Percentiles rank a stretch among this genome's conserved stretches.
Evolutionary conservation across 2,113 vertebrate genomes (phyloP).

Genomic region (Laticauda colubrina): DNA sequence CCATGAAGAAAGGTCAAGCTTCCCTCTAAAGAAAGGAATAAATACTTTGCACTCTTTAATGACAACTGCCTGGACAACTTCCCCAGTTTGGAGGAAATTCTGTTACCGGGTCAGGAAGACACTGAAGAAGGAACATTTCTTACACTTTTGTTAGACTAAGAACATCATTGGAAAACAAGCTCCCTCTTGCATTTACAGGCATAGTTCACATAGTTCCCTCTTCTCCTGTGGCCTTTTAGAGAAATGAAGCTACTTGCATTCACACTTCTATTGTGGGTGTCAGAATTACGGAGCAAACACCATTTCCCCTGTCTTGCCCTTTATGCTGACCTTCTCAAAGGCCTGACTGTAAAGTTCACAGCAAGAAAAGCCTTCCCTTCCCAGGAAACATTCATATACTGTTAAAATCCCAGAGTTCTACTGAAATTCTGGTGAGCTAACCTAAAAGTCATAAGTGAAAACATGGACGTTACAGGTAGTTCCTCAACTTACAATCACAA

Average conservation of each 20-base stretch:
- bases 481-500: neutral
- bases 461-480: neutral
- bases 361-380: neutral
- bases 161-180: neutral
- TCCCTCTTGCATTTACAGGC: neutral
- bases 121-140: neutral
- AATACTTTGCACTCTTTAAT: conserved; percentile 55
- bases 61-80: conserved; percentile 43
- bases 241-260: neutral
- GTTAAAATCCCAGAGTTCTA: neutral
- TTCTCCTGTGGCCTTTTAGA: neutral
- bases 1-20: conserved; percentile 42
- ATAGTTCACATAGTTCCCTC: neutral
- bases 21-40: conserved; percentile 46
- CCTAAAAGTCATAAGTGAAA: neutral
- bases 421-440: neutral
- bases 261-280: neutral
- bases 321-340: neutral
- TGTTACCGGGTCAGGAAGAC: rapidly evolving
- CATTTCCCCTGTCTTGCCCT: neutral
- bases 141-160: neutral
- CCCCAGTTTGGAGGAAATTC: conserved; percentile 6
- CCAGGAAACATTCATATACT: neutral
- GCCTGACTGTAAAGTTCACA: neutral
- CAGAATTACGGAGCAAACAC: neutral